Evolutionary conservation across 2,888 invertebrate genomes (phyloP).

Genomic region (Protophormia terraenovae): DNA sequence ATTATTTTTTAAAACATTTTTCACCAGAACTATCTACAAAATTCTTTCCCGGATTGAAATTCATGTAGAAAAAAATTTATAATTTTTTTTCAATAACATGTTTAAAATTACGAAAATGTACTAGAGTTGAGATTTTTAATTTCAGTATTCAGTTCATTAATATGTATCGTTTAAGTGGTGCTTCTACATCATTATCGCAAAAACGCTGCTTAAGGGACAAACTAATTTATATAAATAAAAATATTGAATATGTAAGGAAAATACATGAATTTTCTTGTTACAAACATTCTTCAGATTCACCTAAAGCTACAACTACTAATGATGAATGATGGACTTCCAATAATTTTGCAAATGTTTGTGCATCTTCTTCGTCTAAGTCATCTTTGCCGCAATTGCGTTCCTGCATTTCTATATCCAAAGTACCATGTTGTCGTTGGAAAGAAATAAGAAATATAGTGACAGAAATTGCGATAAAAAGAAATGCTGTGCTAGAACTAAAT

Average conservation of each 20-base stretch:
- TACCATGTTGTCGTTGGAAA: constrained; percentile 78
- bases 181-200: too few relatives aligned
- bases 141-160: too few relatives aligned
- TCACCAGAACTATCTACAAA: too few relatives aligned
- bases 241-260: not conserved
- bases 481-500: constrained; percentile 75
- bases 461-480: constrained; percentile 75
- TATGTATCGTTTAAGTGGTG: too few relatives aligned
- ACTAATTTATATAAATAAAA: constrained; percentile 49
- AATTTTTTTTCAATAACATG: too few relatives aligned
- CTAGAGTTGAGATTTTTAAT: too few relatives aligned
- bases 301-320: constrained; percentile 35
- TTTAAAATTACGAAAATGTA: too few relatives aligned
- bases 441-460: constrained; percentile 76
- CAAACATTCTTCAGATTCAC: constrained; percentile 65
- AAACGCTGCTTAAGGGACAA: too few relatives aligned
- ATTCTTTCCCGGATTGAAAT: too few relatives aligned
- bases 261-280: constrained; percentile 2
- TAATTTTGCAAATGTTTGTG: constrained; percentile 73
- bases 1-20: too few relatives aligned
- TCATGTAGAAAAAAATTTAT: too few relatives aligned
- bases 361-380: constrained; percentile 76
- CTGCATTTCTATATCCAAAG: constrained; percentile 79
- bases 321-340: constrained; percentile 74
- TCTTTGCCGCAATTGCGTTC: constrained; percentile 78